A percentile compares a stretch with the other conserved stretches of the same genome.
Conservation (phyloP, 2,888 invertebrate genomes). For the Leptopilina drosophilae region DNA sequence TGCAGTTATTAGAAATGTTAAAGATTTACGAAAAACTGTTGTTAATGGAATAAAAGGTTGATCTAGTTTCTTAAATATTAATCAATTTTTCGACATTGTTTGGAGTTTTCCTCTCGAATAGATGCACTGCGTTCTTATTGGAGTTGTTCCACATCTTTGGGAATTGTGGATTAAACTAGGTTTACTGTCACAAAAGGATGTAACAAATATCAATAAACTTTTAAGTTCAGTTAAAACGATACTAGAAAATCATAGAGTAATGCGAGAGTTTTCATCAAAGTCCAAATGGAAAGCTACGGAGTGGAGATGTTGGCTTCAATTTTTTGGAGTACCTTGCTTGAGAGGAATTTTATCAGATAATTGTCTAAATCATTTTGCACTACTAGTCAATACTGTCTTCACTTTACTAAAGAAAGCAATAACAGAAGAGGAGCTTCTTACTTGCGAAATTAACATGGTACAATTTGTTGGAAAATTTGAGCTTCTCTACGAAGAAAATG, state of each 20-base stretch:
- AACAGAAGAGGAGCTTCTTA: slow-evolving; percentile 45
- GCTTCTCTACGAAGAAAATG: slow-evolving; percentile 44
- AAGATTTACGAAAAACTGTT: background rate
- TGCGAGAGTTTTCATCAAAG: background rate
- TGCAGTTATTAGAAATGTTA: too few species aligned
- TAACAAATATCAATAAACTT: background rate
- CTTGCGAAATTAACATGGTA: slow-evolving; percentile 51
- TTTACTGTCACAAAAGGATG: background rate
- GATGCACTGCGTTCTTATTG: background rate
- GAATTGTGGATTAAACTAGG: background rate
- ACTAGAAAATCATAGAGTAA: background rate
- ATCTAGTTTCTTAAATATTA: background rate
- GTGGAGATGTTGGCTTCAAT: slow-evolving; percentile 46
- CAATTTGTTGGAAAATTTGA: slow-evolving; percentile 50
- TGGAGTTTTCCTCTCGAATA: background rate
- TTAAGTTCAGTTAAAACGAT: background rate
- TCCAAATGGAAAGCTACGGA: slow-evolving; percentile 45
- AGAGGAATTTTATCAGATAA: slow-evolving; percentile 19
- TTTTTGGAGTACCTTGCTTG: slow-evolving; percentile 31
- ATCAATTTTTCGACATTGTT: background rate
- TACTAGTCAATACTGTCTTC: slow-evolving; percentile 41
- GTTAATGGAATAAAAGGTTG: slow-evolving; percentile 3
- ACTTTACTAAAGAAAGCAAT: slow-evolving; percentile 42
- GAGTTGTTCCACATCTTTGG: background rate
- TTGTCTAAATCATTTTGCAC: slow-evolving; percentile 25